Evolutionary conservation across 2,113 vertebrate species (phyloP).

Genomic region (Psophia crepitans): DNA sequence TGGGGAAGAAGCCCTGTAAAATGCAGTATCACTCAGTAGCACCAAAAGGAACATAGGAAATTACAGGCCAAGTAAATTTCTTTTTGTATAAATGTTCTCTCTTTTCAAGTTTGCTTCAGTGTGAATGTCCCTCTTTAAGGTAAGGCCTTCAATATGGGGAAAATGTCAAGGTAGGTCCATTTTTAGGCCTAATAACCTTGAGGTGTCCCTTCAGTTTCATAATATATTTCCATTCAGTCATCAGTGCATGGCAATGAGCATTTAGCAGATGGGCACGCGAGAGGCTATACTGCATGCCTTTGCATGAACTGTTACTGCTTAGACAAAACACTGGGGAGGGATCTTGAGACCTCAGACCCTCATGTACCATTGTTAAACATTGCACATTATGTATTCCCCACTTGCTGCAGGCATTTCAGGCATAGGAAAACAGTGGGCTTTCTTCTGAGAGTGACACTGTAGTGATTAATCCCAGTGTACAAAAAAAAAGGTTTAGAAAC

Average conservation of each 20-base stretch:
- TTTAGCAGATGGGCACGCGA: conserved; percentile 50
- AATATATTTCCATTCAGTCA: conserved; percentile 77
- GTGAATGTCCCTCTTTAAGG: conserved; percentile 84
- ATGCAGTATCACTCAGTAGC: conserved; percentile 57
- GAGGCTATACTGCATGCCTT: conserved; percentile 73
- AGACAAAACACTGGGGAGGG: conserved; percentile 65
- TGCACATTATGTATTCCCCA: conserved; percentile 31
- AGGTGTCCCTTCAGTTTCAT: conserved; percentile 76
- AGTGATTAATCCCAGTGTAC: background rate
- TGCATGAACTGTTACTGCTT: conserved; percentile 77
- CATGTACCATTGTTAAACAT: conserved; percentile 50
- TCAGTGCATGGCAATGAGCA: conserved; percentile 77
- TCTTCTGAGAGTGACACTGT: background rate
- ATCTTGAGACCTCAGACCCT: conserved; percentile 38
- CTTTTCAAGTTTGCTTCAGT: conserved; percentile 85
- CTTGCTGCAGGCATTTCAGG: conserved; percentile 22
- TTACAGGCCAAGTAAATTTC: conserved; percentile 78
- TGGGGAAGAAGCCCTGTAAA: conserved; percentile 51
- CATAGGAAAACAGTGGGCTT: background rate
- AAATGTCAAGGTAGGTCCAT: conserved; percentile 80
- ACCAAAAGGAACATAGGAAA: conserved; percentile 58
- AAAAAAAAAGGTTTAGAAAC: background rate
- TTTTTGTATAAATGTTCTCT: conserved; percentile 82
- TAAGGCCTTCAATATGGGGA: conserved; percentile 80
- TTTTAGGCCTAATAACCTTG: conserved; percentile 74